Evolutionary conservation across 2,888 invertebrate species (phyloP).

Genomic region (Limnephilus auricula): DNA sequence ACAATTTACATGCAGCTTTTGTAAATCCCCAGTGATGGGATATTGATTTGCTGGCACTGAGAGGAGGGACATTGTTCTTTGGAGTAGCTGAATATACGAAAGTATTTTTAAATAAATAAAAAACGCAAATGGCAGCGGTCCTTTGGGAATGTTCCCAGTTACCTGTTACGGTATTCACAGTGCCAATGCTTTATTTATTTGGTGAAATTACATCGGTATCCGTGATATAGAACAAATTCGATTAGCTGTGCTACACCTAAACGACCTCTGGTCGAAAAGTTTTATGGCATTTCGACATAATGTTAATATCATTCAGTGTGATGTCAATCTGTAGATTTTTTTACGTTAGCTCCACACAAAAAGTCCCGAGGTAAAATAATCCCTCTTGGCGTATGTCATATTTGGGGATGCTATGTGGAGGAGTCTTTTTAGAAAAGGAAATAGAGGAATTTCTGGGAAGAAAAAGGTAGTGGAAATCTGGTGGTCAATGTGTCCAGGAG

Average conservation of each 20-base stretch:
- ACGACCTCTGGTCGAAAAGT: background rate
- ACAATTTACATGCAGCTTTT: conserved; percentile 13
- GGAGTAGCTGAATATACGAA: background rate
- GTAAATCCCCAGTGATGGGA: conserved; percentile 12
- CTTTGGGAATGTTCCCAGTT: conserved; percentile 16
- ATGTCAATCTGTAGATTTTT: too few species aligned
- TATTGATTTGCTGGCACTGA: conserved; percentile 26
- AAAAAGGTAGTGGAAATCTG: too few species aligned
- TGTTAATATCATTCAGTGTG: background rate
- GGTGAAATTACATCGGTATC: background rate
- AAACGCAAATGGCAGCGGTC: background rate
- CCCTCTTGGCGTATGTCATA: too few species aligned
- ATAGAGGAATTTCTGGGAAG: too few species aligned
- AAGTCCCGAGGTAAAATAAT: too few species aligned
- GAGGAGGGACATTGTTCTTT: background rate
- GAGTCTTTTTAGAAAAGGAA: too few species aligned
- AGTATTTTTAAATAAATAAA: conserved; percentile 9
- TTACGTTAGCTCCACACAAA: too few species aligned
- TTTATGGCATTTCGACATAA: background rate
- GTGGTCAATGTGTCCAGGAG: too few species aligned
- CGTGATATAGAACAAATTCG: background rate
- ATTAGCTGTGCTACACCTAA: background rate
- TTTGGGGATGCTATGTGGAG: too few species aligned
- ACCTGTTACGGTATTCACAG: background rate
- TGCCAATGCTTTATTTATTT: background rate